phyloP scores from a whole-genome alignment of 2,113 vertebrate species.

The Oncorhynchus masou region DNA sequence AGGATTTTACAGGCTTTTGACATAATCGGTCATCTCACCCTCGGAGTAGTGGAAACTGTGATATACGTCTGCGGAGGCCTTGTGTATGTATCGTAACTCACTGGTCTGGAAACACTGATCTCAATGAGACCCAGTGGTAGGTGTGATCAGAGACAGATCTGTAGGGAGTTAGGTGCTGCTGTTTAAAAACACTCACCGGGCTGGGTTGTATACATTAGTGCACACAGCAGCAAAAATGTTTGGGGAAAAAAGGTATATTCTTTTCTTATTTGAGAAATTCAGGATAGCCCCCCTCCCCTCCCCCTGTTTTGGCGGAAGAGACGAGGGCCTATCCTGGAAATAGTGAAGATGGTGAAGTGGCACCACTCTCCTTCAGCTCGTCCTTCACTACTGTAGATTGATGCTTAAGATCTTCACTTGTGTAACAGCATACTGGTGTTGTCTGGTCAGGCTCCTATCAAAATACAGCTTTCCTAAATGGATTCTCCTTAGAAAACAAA shows the following conservation, averaged over 20 bases:
- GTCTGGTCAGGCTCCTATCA: background rate
- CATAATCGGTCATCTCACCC: slow-evolving; percentile 48
- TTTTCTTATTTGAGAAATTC: too few relatives aligned
- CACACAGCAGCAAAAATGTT: too few relatives aligned
- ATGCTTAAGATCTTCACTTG: background rate
- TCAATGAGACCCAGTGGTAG: slow-evolving; percentile 29
- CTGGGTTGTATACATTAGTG: too few relatives aligned
- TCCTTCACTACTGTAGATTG: background rate
- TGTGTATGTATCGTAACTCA: slow-evolving; percentile 27
- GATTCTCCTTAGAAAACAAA: too few relatives aligned
- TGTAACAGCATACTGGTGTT: background rate
- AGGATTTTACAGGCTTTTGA: slow-evolving; percentile 38
- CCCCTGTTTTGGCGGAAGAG: too few relatives aligned
- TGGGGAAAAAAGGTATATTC: too few relatives aligned
- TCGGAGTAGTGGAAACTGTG: slow-evolving; percentile 62
- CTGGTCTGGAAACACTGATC: slow-evolving; percentile 63
- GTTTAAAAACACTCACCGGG: slow-evolving; percentile 32
- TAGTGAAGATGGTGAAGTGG: slow-evolving; percentile 37
- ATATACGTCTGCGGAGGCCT: slow-evolving; percentile 39
- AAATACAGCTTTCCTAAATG: background rate
- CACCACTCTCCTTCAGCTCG: background rate
- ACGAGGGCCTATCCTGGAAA: slow-evolving; percentile 34
- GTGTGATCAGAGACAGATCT: slow-evolving; percentile 6
- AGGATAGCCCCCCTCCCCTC: too few relatives aligned
- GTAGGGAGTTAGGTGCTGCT: slow-evolving; percentile 3